These are phyloP conservation scores for Nycticorax nycticorax DNA, from an alignment of 2,113 vertebrate species.

Conservation along the genomic window DNA sequence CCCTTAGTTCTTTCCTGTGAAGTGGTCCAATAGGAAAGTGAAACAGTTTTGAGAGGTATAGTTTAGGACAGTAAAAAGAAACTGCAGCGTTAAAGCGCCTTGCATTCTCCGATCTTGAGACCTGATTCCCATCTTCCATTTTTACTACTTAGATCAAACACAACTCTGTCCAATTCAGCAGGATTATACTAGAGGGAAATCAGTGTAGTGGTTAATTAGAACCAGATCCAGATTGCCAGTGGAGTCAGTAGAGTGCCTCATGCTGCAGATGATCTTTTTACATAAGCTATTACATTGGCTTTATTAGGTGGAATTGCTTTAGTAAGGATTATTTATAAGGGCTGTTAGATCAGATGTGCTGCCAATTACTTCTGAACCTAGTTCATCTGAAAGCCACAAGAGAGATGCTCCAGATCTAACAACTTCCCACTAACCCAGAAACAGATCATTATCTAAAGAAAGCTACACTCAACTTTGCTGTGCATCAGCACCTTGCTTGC, in stretches of 20 bases:
- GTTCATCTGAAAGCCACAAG: not conserved
- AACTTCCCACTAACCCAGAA: conserved; percentile 3
- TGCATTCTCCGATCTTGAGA: not conserved
- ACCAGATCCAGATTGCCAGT: not conserved
- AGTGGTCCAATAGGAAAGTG: not conserved
- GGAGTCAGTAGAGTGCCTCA: not conserved
- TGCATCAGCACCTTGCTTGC: not conserved
- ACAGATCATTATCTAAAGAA: not conserved
- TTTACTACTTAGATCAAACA: not conserved
- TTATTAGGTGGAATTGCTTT: conserved; percentile 6
- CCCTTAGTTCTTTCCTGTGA: not conserved
- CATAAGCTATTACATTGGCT: not conserved
- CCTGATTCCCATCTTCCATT: not conserved
- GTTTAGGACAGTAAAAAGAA: not conserved
- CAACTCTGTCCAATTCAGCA: not conserved
- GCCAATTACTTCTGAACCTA: conserved; percentile 26
- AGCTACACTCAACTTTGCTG: not conserved
- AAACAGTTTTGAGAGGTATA: not conserved
- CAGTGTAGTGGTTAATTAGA: not conserved
- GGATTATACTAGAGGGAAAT: not conserved
- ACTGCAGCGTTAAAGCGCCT: not conserved
- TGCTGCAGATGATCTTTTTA: not conserved
- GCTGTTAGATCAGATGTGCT: not conserved
- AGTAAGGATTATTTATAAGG: not conserved
- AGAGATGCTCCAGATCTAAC: conserved; percentile 9